Conservation (phyloP, 2,113 vertebrate genomes). For the Tetraodon nigroviridis region DNA sequence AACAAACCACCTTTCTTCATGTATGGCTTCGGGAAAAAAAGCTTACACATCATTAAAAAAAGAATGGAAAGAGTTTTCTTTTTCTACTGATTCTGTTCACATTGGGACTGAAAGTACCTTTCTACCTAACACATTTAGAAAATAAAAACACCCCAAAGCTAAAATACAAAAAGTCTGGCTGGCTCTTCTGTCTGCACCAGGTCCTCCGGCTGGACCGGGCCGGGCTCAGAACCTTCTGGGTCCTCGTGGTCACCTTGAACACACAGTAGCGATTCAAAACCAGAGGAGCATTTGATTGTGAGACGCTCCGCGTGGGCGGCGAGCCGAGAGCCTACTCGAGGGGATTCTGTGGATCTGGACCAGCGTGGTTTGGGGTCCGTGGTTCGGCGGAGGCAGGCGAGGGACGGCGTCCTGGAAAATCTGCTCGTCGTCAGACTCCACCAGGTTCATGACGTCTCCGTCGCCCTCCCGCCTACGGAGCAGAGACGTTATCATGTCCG, state of each 20-base stretch:
- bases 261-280: not conserved
- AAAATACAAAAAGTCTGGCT: constrained; percentile 50
- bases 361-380: constrained; percentile 59
- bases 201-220: constrained; percentile 42
- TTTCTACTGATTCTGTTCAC: constrained; percentile 41
- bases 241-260: constrained; percentile 55
- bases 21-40: constrained; percentile 24
- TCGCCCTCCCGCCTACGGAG: constrained; percentile 45
- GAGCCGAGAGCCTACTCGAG: constrained; percentile 49
- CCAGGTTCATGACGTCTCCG: constrained; percentile 81
- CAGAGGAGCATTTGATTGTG: not conserved
- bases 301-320: rapidly evolving
- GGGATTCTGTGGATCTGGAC: constrained; percentile 74
- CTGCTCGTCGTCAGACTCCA: constrained; percentile 86
- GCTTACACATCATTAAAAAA: constrained; percentile 22
- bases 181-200: constrained; percentile 35
- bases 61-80: not conserved
- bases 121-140: not conserved
- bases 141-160: constrained; percentile 21
- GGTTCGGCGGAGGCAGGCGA: constrained; percentile 58
- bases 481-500: not conserved
- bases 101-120: constrained; percentile 40
- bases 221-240: constrained; percentile 13
- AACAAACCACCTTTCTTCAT: constrained; percentile 12
- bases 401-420: constrained; percentile 60